These are phyloP conservation scores for Holothuria glaberrima DNA, from an alignment of 35 echinoderm and acorn worm genomes.

Conservation along the genomic window DNA sequence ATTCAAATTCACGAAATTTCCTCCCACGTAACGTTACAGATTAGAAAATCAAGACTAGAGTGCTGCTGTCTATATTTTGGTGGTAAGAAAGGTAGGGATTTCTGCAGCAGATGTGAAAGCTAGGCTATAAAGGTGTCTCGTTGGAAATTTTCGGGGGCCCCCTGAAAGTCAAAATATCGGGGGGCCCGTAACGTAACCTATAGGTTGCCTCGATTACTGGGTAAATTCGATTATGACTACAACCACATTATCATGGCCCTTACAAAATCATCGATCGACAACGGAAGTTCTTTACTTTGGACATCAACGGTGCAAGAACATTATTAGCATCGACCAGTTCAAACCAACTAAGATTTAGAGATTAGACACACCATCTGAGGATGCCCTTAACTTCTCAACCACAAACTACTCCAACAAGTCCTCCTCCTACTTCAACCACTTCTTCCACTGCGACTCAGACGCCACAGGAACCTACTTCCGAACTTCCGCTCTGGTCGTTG, in stretches of 20 bases:
- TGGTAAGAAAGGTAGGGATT: no score
- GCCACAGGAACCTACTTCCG: background rate
- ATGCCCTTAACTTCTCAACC: background rate
- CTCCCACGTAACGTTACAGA: no score
- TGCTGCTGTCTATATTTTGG: no score
- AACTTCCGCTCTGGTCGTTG: background rate
- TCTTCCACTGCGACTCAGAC: background rate
- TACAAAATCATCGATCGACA: slow-evolving; percentile 52
- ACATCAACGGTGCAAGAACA: slow-evolving; percentile 34
- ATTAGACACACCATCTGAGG: background rate
- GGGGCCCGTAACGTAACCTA: slow-evolving; percentile 33
- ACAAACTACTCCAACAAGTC: background rate
- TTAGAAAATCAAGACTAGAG: no score
- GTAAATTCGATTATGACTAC: slow-evolving; percentile 50
- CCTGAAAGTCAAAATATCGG: slow-evolving; percentile 31
- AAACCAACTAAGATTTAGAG: slow-evolving; percentile 33
- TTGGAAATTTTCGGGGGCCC: no score
- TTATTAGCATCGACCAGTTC: slow-evolving; percentile 54
- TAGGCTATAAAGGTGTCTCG: no score
- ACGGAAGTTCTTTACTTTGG: slow-evolving; percentile 56
- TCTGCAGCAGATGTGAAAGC: no score
- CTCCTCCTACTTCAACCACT: background rate
- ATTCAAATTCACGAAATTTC: no score
- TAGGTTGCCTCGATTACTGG: no score
- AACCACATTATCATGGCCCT: slow-evolving; percentile 62